phyloP scores from a whole-genome alignment of 2,113 vertebrate species.

The Mandrillus leucophaeus region DNA sequence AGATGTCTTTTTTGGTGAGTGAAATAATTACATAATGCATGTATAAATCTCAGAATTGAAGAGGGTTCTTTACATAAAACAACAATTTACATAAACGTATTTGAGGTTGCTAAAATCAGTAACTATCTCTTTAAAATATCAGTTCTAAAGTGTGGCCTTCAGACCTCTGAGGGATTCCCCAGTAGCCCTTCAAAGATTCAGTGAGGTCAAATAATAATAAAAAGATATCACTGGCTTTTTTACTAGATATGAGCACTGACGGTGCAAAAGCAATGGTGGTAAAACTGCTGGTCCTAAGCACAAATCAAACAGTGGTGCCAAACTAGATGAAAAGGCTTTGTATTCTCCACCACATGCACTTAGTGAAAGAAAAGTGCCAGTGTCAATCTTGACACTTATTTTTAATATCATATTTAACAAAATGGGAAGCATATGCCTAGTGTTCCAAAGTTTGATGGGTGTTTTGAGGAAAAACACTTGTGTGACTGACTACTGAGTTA shows the following conservation, averaged over 20 bases:
- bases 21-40: neutral
- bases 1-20: neutral
- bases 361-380: neutral
- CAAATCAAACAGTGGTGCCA: neutral
- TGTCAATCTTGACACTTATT: neutral
- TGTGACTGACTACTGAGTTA: neutral
- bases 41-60: neutral
- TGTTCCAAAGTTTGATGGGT: neutral
- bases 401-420: neutral
- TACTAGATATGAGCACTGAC: neutral
- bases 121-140: neutral
- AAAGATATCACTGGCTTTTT: neutral
- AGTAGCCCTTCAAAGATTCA: neutral
- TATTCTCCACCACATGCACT: neutral
- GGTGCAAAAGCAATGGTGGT: neutral
- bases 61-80: neutral
- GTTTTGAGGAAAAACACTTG: neutral
- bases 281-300: neutral
- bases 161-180: neutral
- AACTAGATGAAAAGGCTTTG: rapidly evolving
- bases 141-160: neutral
- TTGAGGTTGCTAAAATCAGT: neutral
- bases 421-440: neutral
- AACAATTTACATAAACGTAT: neutral
- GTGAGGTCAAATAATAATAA: neutral